These are phyloP conservation scores for Sorex fumeus DNA, from an alignment of 2,113 vertebrate species.

Conservation along the genomic window DNA sequence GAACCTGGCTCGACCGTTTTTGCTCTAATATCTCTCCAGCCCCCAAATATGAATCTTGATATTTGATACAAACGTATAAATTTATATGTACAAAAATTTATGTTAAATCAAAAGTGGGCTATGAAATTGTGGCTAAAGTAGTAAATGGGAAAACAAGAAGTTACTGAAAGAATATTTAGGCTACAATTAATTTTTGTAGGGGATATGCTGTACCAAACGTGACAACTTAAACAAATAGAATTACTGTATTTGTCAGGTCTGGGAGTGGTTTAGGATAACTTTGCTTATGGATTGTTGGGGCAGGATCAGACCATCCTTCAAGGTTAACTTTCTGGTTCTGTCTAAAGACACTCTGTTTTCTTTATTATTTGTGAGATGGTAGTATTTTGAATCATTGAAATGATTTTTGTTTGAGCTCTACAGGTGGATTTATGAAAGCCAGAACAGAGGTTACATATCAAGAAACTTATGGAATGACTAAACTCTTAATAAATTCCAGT, in stretches of 20 bases:
- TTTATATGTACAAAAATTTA: slow-evolving; percentile 15
- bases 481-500: slow-evolving; percentile 78
- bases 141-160: slow-evolving; percentile 34
- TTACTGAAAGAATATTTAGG: not conserved
- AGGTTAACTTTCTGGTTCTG: slow-evolving; percentile 27
- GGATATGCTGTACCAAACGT: not conserved
- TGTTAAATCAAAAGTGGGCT: not conserved
- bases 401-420: slow-evolving; percentile 38
- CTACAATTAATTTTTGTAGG: slow-evolving; percentile 29
- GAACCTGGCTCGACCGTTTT: too few relatives aligned
- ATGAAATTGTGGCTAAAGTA: slow-evolving; percentile 16
- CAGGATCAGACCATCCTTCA: not conserved
- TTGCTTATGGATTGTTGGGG: not conserved
- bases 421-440: slow-evolving; percentile 72
- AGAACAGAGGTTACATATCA: slow-evolving; percentile 67
- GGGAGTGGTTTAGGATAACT: not conserved
- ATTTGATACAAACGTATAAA: slow-evolving; percentile 57
- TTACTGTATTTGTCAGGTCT: not conserved
- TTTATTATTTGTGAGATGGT: not conserved
- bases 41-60: not conserved
- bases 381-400: slow-evolving; percentile 24
- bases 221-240: not conserved
- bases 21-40: too few relatives aligned
- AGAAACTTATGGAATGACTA: slow-evolving; percentile 66
- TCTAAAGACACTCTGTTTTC: slow-evolving; percentile 44